Percentiles rank a stretch among this genome's conserved stretches.
These are phyloP conservation scores for Carapus acus DNA, from an alignment of 2,797 vertebrate genomes.

Conservation along the genomic window DNA sequence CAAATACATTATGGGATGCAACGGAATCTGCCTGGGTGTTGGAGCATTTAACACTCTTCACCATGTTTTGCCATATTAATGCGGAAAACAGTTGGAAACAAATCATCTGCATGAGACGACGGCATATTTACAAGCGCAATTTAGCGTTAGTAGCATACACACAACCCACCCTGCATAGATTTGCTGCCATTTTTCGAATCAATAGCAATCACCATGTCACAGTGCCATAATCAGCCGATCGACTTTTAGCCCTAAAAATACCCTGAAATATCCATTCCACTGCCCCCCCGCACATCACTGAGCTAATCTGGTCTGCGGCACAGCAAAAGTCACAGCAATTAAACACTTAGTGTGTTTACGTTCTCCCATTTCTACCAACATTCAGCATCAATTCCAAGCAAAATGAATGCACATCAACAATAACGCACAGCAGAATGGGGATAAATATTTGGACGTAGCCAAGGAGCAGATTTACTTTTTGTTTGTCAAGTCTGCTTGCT, in stretches of 20 bases:
- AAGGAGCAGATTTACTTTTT: no score
- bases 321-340: conserved; percentile 23
- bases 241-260: conserved; percentile 57
- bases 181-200: conserved; percentile 55
- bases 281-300: conserved; percentile 14
- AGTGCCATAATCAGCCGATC: conserved; percentile 49
- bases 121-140: conserved; percentile 17
- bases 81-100: conserved; percentile 21
- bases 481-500: no score
- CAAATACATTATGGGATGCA: neutral
- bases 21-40: conserved; percentile 10
- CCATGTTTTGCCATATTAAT: conserved; percentile 21
- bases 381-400: no score
- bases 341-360: conserved; percentile 7
- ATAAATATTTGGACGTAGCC: no score
- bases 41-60: conserved; percentile 13
- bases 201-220: conserved; percentile 62
- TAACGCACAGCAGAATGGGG: no score
- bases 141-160: conserved; percentile 5
- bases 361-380: no score
- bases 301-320: conserved; percentile 18
- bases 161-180: conserved; percentile 28
- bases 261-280: conserved; percentile 31
- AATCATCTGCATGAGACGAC: conserved; percentile 20
- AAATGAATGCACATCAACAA: no score